Base-by-base conservation (phyloP, 2,797 vertebrate genomes). In the Graptemys geographica region DNA sequence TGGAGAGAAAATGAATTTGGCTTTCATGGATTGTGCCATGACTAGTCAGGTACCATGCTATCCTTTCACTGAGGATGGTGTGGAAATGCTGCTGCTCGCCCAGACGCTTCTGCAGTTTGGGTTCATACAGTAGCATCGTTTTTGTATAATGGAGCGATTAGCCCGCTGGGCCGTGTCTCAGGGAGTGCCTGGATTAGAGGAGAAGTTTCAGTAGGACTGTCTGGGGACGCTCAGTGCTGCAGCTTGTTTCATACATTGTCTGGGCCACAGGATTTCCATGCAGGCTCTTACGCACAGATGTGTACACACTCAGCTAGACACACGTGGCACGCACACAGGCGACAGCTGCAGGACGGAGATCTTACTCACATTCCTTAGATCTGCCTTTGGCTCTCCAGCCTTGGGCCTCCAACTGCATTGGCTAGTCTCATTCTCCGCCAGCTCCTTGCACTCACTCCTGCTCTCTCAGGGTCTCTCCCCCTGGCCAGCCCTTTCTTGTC, bases 61-160 rank as follows among this genome's bases (percentile, higher is more conserved):
- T 7, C 12, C 53, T 23, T 6, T 41, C 81, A 52, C 56, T 51
- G 83, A 21, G 18, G 2, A 21, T n/a, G n/a, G 18, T 37, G 3
- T 2, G 41, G 1, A 12, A 76, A 57, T 81, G 85, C 76, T 31
- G 72, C 59, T 4, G 0, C 1, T 0, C 11, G 3, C 3, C 25
- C 74, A 23, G 5, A 19, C 27, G 19, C 27, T 3, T 18, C 23
- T 76, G 72, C 37, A 44, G 21, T 27, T 44, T 47, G 56, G 21
- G 51, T 53, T 11, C 44, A 88, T 92, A 0, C 52, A 16, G 62
- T n/a, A 72, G n/a, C 10, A 3, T 37, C 10, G 2, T 37, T 72
- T 72, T 18, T 11, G 9, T 37, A 11, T 37, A 72, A 72, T 21
- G n/a, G 65, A 23, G 65, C 5, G 2, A 37, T 23, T 37, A 37